Conservation (phyloP, 2,113 vertebrate genomes). For the Leptosomus discolor region DNA sequence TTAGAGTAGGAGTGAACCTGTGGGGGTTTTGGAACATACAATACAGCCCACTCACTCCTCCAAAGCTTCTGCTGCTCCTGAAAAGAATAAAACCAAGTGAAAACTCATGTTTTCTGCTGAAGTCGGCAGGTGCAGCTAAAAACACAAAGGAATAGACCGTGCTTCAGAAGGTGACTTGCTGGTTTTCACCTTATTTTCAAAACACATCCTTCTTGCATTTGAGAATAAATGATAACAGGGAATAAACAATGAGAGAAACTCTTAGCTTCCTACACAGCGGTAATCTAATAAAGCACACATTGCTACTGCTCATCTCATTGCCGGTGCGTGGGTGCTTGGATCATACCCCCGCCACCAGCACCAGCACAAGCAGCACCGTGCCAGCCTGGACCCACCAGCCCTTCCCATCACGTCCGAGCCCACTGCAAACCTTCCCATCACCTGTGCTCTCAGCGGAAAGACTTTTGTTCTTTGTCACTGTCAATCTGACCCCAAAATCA, state of each 20-base stretch:
- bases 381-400: neutral
- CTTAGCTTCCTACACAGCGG: fast-evolving
- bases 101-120: neutral
- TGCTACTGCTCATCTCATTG: neutral
- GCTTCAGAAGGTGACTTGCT: neutral
- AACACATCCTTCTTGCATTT: neutral
- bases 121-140: fast-evolving
- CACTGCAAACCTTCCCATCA: too few species aligned
- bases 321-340: fast-evolving
- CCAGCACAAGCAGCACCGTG: fast-evolving
- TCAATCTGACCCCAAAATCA: fast-evolving
- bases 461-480: fast-evolving
- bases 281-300: fast-evolving
- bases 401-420: neutral
- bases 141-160: neutral
- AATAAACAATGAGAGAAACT: neutral
- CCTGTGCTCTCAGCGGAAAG: too few species aligned
- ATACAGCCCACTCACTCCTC: neutral
- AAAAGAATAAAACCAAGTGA: too few species aligned
- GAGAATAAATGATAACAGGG: neutral
- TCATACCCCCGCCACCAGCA: neutral
- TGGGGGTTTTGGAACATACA: neutral
- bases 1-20: neutral
- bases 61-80: neutral
- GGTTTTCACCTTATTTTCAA: neutral